phyloP scores from a whole-genome alignment of 2,797 vertebrate species.

The Labroides dimidiatus region DNA sequence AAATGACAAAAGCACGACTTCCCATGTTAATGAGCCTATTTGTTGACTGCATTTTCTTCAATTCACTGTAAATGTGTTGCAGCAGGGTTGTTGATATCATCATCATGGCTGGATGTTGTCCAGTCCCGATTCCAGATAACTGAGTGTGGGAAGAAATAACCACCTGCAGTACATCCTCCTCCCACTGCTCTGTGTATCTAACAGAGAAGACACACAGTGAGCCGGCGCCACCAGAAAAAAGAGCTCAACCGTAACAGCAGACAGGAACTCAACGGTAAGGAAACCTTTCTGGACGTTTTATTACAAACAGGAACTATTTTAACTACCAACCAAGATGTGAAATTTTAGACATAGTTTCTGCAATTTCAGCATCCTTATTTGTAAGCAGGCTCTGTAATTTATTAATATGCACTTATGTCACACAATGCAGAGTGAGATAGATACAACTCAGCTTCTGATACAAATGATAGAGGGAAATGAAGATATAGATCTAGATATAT shows the following conservation, averaged over 20 bases:
- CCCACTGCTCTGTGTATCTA: constrained; percentile 23
- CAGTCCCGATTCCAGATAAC: constrained; percentile 1
- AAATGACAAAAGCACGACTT: background rate
- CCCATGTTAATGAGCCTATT: background rate
- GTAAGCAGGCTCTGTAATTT: too few relatives aligned
- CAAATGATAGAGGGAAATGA: too few relatives aligned
- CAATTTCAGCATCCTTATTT: too few relatives aligned
- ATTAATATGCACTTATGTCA: too few relatives aligned
- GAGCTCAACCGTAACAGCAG: background rate
- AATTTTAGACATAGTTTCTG: too few relatives aligned
- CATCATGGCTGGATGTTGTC: background rate
- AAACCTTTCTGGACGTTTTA: background rate
- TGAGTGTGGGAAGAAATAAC: constrained; percentile 14
- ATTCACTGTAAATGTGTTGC: background rate
- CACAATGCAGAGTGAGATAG: too few relatives aligned
- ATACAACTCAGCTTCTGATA: too few relatives aligned
- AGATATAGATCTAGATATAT: too few relatives aligned
- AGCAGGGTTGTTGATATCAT: constrained; percentile 29
- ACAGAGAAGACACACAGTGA: constrained; percentile 12
- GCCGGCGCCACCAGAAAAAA: background rate
- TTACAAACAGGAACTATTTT: background rate
- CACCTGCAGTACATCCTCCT: constrained; percentile 51
- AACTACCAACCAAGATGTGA: too few relatives aligned
- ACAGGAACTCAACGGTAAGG: constrained; percentile 44
- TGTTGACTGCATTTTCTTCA: background rate